Base-by-base conservation (phyloP, 92 coral and sea anemone genomes). In the Montipora capitata region DNA sequence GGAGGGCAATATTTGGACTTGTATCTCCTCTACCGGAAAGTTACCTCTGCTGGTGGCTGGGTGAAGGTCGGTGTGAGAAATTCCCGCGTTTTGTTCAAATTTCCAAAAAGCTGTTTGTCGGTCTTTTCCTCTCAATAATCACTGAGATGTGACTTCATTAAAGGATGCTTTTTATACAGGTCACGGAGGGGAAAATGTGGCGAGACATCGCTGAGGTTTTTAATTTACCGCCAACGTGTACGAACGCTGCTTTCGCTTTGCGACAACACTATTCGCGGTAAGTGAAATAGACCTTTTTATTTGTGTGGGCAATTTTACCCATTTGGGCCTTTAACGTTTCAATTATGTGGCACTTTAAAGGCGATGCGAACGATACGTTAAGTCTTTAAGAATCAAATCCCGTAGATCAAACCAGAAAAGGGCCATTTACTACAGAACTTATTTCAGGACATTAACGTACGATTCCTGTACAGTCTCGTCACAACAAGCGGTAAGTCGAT, bases 181-280 rank as follows among this genome's bases (percentile, higher is more conserved):
- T 97, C 68, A 97, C 99, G 3, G 99, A 97, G 77, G 99, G 96
- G 38, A 96, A 92, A 57, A 91, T 87, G 67, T 97, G 99, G 99
- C 91, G 96, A 82, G 99, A 97, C 49, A 96, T 97, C 14, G 98
- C 98, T 20, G 96, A 97, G 71, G 92, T 90, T 74, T 97, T 97
- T 44, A 97, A 97, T 77, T 83, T 97, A 16, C 99, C 99, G 75
- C 88, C 98, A 52, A 97, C 98, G 35, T 97, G 99, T 83, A 96
- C 98, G n/a, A 97, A 97, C 73, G 98, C 99, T 43, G 99, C 99
- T 18, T 97, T 96, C 86, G 99, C 99, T 41, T 84, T 97, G 39
- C 85, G 99, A 78, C 99, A 97, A 38, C 96, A 96, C 79, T 97
- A 97, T 83, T 91, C 98, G 52, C 94, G 99, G 99, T 94, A 58